Conservation (phyloP, 2,113 vertebrate species). For the Theristicus caerulescens region DNA sequence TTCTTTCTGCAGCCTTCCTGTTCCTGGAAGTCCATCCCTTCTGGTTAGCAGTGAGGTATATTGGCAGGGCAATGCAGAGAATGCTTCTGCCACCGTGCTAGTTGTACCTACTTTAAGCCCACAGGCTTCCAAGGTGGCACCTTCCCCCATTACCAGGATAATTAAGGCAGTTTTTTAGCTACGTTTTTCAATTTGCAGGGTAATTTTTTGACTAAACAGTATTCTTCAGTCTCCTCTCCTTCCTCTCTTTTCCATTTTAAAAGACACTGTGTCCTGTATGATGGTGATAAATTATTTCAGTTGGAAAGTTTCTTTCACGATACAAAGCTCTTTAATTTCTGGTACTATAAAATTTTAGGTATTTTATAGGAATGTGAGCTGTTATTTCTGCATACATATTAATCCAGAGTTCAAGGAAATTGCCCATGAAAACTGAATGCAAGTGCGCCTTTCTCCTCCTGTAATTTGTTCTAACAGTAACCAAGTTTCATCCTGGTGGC, state of each 20-base stretch:
- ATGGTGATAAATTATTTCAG: neutral
- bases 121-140: neutral
- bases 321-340: neutral
- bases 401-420: neutral
- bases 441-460: neutral
- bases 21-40: neutral
- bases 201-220: neutral
- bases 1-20: neutral
- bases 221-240: neutral
- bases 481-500: neutral
- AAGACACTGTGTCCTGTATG: neutral
- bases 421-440: neutral
- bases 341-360: neutral
- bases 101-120: neutral
- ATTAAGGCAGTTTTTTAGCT: neutral
- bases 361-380: neutral
- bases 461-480: neutral
- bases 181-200: neutral
- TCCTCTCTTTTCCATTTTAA: neutral
- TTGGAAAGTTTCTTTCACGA: neutral
- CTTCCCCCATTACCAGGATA: neutral
- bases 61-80: neutral
- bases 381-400: neutral
- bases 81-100: fast-evolving
- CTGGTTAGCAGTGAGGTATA: neutral